phyloP scores from a whole-genome alignment of 2,797 vertebrate species.

The Rhinoraja longicauda region DNA sequence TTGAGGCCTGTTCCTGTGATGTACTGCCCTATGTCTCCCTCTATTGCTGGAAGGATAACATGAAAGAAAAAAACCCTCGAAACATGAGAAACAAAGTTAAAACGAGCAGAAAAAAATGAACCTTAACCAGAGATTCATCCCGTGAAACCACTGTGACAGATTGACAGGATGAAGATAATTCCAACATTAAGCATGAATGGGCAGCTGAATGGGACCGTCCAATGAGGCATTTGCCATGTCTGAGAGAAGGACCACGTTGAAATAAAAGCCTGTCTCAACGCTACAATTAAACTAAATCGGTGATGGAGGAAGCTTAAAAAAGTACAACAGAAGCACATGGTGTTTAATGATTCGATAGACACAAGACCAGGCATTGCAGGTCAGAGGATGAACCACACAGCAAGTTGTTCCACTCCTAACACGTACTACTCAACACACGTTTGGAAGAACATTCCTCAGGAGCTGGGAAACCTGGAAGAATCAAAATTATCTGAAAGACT shows the following conservation, averaged over 20 bases:
- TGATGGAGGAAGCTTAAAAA: too few species aligned
- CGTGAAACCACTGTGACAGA: neutral
- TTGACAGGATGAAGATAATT: neutral
- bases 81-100: neutral
- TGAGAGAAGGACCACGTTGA: neutral
- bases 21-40: too few species aligned
- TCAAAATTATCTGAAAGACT: neutral
- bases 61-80: neutral
- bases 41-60: too few species aligned
- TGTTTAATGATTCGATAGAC: neutral
- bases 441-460: neutral
- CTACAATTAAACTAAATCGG: neutral
- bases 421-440: neutral
- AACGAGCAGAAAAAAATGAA: neutral
- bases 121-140: neutral
- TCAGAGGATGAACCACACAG: neutral
- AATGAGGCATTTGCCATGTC: neutral
- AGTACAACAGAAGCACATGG: neutral
- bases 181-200: too few species aligned
- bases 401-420: neutral
- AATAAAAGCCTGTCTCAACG: neutral
- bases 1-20: too few species aligned
- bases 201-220: too few species aligned
- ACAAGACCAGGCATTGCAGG: neutral
- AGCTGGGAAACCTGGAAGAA: neutral